These are phyloP conservation scores for Mohoua ochrocephala DNA, from an alignment of 2,113 vertebrate genomes.

Conservation along the genomic window DNA sequence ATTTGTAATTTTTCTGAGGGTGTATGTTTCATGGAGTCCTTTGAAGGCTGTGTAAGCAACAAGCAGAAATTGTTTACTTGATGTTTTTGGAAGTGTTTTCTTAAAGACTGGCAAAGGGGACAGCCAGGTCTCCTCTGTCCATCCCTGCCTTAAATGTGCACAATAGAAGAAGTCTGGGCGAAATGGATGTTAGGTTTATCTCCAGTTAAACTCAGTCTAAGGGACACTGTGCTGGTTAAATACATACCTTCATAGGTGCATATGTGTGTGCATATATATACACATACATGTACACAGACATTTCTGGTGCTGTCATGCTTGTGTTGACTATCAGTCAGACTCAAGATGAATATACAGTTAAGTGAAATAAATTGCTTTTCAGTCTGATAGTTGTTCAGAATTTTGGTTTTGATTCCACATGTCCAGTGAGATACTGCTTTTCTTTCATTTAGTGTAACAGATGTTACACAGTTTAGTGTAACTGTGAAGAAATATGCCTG, in stretches of 20 bases:
- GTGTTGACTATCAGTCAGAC: not conserved
- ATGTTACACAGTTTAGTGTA: too few species aligned
- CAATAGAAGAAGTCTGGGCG: not conserved
- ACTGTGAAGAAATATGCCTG: not conserved
- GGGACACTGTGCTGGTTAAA: not conserved
- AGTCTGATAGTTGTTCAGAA: not conserved
- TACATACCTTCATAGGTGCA: accelerated
- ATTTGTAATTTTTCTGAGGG: not conserved
- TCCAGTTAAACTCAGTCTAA: not conserved
- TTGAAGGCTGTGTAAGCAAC: not conserved
- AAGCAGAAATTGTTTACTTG: not conserved
- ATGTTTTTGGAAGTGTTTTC: not conserved
- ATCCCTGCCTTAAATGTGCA: not conserved
- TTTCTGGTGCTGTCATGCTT: not conserved
- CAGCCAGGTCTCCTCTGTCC: not conserved
- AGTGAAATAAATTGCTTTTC: not conserved
- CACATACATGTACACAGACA: not conserved
- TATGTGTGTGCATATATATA: not conserved
- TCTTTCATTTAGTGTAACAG: not conserved
- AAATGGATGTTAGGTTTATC: not conserved
- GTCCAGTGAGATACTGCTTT: not conserved
- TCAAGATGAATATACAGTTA: not conserved
- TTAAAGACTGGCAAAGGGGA: not conserved
- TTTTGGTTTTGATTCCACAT: not conserved
- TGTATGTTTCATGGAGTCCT: not conserved